These are phyloP conservation scores for Idaea biselata DNA, from an alignment of 2,888 invertebrate genomes.

Conservation along the genomic window DNA sequence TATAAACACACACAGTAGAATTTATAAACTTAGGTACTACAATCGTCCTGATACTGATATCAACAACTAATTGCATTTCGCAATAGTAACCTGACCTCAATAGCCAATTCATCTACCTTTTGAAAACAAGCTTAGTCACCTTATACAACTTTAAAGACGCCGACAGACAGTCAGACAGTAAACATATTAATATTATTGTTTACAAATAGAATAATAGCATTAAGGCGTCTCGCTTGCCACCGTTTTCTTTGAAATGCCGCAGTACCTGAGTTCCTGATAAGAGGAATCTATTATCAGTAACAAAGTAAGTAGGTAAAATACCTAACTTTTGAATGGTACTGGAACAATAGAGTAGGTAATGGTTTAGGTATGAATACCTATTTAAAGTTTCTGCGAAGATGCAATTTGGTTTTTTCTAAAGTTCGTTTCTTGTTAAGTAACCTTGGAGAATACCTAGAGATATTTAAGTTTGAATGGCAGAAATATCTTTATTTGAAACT, in stretches of 20 bases:
- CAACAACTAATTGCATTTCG: neutral
- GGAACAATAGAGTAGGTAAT: conserved; percentile 3
- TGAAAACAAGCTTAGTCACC: conserved; percentile 22
- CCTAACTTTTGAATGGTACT: conserved; percentile 2
- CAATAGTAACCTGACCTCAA: neutral
- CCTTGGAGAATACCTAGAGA: conserved; percentile 6
- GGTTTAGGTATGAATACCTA: conserved; percentile 9
- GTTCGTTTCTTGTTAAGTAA: conserved; percentile 9
- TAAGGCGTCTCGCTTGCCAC: conserved; percentile 65
- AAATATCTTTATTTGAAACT: neutral
- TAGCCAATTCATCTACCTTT: neutral
- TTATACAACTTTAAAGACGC: conserved; percentile 36
- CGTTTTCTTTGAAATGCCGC: conserved; percentile 56
- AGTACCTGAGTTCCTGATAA: conserved; percentile 26
- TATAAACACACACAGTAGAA: no score
- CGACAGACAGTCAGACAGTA: conserved; percentile 48
- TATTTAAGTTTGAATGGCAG: conserved; percentile 10
- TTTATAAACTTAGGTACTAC: no score
- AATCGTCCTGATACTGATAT: neutral
- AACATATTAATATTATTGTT: conserved; percentile 49
- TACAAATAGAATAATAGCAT: conserved; percentile 57
- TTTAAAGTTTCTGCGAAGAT: conserved; percentile 16
- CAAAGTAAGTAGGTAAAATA: conserved; percentile 16
- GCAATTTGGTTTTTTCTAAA: neutral
- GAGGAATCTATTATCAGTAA: conserved; percentile 17